Percentiles rank a stretch among this genome's conserved stretches.
Conservation (phyloP, 2,888 invertebrate species). For the Drosophila limbata region DNA sequence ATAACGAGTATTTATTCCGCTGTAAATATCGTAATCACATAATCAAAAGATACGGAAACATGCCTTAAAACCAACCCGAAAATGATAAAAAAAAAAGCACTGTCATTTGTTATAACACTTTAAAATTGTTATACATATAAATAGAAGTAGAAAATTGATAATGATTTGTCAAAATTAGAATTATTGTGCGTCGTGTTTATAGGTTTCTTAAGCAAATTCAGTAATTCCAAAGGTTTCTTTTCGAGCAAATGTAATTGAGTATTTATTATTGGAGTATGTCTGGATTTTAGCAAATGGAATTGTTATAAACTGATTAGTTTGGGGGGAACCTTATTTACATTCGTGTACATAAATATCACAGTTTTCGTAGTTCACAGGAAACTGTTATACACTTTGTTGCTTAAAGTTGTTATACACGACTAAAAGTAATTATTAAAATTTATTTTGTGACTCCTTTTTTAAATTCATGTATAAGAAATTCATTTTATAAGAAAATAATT, state of each 20-base stretch:
- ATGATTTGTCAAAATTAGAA: conserved; percentile 13
- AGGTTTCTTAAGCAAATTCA: neutral
- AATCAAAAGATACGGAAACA: conserved; percentile 6
- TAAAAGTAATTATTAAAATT: no score
- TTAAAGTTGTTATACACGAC: no score
- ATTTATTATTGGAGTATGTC: no score
- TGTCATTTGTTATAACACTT: conserved; percentile 20
- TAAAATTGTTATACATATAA: conserved; percentile 16
- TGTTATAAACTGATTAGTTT: no score
- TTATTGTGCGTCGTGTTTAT: neutral
- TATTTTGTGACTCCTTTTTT: no score
- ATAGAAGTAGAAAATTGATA: conserved; percentile 4
- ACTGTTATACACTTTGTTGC: no score
- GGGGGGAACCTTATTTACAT: no score
- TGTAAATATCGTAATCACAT: conserved; percentile 6
- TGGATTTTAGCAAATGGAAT: no score
- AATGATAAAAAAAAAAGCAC: conserved; percentile 1
- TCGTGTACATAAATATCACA: no score
- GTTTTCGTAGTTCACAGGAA: no score
- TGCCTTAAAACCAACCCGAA: neutral
- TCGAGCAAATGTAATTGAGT: neutral
- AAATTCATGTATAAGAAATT: no score
- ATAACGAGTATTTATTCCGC: neutral
- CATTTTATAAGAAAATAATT: no score
- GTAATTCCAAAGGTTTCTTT: neutral